Evolutionary conservation across 2,113 vertebrate species (phyloP).

Genomic region (Parus major): DNA sequence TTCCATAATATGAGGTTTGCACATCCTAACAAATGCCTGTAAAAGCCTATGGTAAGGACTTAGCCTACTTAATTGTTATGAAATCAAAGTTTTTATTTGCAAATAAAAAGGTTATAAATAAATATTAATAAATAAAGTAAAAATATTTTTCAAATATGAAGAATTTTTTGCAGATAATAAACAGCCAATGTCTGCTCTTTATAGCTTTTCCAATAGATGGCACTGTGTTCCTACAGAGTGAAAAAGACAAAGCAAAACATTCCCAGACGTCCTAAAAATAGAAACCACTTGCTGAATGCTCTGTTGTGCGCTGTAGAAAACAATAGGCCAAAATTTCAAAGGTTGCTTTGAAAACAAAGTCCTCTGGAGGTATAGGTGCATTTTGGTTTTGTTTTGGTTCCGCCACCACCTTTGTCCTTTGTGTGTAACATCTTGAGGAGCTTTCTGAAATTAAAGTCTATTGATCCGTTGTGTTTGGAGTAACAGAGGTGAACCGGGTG

Average conservation of each 20-base stretch:
- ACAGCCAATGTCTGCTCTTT: not conserved
- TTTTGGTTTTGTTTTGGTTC: not conserved
- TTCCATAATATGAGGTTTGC: not conserved
- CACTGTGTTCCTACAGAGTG: not conserved
- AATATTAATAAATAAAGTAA: not conserved
- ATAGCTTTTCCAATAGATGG: constrained; percentile 44
- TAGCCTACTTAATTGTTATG: not conserved
- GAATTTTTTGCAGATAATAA: not conserved
- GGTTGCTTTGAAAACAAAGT: not conserved
- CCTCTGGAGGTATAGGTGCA: not conserved
- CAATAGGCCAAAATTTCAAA: constrained; percentile 22
- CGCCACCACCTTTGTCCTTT: not conserved
- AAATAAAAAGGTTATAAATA: no score
- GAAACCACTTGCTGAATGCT: not conserved
- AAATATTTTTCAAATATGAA: no score
- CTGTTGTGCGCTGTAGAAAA: not conserved
- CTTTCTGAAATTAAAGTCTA: not conserved
- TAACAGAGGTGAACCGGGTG: not conserved
- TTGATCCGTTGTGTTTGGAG: not conserved
- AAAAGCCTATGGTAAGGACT: not conserved
- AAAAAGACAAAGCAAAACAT: not conserved
- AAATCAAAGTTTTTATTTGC: not conserved
- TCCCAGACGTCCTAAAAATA: constrained; percentile 55
- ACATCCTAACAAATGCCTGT: not conserved
- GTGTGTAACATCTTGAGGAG: not conserved